phyloP scores from a whole-genome alignment of 2,888 invertebrate genomes.

The Eilema depressum region DNA sequence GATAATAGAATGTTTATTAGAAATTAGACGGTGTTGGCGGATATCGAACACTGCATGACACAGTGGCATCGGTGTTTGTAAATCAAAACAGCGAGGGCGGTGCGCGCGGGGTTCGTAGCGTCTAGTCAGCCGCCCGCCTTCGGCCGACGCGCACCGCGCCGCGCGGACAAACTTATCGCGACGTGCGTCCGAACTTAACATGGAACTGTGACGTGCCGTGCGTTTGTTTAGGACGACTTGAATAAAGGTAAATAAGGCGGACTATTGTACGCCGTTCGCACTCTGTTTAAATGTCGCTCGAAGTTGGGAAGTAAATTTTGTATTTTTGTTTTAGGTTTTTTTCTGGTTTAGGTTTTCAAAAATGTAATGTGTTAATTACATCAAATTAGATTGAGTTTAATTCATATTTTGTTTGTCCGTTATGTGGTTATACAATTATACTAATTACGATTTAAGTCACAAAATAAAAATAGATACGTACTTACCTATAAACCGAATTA shows the following conservation, averaged over 20 bases:
- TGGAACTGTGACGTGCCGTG: conserved; percentile 57
- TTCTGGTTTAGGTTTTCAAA: background rate
- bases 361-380: background rate
- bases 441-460: background rate
- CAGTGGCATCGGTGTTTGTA: conserved; percentile 64
- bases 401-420: background rate
- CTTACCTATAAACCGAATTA: background rate
- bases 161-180: conserved; percentile 32
- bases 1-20: conserved; percentile 36
- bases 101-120: conserved; percentile 56
- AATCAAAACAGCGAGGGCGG: conserved; percentile 62
- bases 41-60: conserved; percentile 60
- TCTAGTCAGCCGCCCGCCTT: conserved; percentile 77
- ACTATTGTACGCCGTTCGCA: conserved; percentile 35
- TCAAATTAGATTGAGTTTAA: background rate
- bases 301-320: background rate
- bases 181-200: conserved; percentile 45
- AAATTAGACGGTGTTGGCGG: conserved; percentile 43
- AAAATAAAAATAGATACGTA: background rate
- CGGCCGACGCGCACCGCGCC: conserved; percentile 68
- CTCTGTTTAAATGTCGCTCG: conserved; percentile 21
- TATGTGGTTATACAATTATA: background rate
- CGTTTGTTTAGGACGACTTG: conserved; percentile 51
- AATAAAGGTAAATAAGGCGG: conserved; percentile 53
- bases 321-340: background rate